Conservation (phyloP, 2,113 vertebrate species). For the Uropsilus gracilis region DNA sequence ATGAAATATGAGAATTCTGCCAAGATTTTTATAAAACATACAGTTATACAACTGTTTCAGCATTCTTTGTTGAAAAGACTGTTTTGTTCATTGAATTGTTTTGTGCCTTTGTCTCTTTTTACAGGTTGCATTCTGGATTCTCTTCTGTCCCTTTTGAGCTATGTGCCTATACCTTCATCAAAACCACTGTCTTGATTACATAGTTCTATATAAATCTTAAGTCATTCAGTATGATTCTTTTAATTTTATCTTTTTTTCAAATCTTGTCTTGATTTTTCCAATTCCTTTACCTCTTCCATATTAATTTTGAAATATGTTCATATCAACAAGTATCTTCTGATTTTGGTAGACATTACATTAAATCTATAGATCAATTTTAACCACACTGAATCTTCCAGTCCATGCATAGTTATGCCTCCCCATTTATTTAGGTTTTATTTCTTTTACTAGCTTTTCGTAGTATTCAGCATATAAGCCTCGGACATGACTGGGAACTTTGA, state of each 20-base stretch:
- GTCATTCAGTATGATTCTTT: neutral
- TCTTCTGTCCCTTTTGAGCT: neutral
- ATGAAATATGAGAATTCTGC: neutral
- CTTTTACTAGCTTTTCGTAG: neutral
- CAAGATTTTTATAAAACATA: neutral
- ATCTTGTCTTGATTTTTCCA: slow-evolving; percentile 11
- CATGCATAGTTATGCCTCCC: neutral
- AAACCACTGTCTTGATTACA: neutral
- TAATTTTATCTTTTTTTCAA: neutral
- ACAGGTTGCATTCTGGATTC: neutral
- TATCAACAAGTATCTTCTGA: neutral
- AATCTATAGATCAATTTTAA: slow-evolving; percentile 4
- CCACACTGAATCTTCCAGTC: neutral
- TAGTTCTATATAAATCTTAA: slow-evolving; percentile 29
- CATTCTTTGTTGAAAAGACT: neutral
- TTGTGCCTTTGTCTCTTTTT: neutral
- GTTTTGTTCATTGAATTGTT: neutral
- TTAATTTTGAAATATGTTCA: slow-evolving; percentile 35
- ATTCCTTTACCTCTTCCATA: neutral
- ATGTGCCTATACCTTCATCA: neutral
- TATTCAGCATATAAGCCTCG: slow-evolving; percentile 1
- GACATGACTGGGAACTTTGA: neutral
- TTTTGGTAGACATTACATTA: slow-evolving; percentile 5
- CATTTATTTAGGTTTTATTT: neutral
- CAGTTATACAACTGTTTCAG: neutral